Evolutionary conservation across 2,888 invertebrate species (phyloP).

Genomic region (Athalia rosae): DNA sequence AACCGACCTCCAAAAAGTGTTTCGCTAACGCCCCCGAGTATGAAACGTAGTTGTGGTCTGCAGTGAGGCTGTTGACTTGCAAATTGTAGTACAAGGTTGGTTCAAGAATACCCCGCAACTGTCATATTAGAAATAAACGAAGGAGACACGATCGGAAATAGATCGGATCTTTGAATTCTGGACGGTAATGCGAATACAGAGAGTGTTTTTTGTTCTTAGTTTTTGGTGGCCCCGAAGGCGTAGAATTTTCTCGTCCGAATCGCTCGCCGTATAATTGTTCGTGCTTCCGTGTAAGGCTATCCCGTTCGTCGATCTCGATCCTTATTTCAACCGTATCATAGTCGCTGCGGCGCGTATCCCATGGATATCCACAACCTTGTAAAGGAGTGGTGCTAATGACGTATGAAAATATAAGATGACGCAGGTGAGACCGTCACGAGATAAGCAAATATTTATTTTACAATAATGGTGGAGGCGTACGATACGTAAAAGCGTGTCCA

Average conservation of each 20-base stretch:
- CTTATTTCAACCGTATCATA: neutral
- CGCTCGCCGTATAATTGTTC: no score
- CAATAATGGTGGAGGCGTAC: neutral
- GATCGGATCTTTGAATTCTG: constrained; percentile 24
- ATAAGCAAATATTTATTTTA: constrained; percentile 8
- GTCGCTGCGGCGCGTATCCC: neutral
- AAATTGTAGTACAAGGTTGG: constrained; percentile 42
- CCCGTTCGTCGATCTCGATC: constrained; percentile 28
- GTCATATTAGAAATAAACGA: constrained; percentile 41
- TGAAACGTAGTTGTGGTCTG: neutral
- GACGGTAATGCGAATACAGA: neutral
- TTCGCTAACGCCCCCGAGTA: constrained; percentile 21
- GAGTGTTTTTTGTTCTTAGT: neutral
- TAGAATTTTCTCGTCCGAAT: no score
- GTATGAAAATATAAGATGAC: constrained; percentile 28
- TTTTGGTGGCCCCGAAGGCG: no score
- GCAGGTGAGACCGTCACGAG: neutral
- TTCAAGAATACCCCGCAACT: constrained; percentile 27
- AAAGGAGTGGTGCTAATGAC: neutral
- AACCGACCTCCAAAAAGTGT: neutral
- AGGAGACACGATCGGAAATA: constrained; percentile 43
- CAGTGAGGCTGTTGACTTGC: constrained; percentile 33
- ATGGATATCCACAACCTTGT: neutral
- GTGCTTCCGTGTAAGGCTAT: neutral
- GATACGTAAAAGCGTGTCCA: neutral